Percentiles rank a stretch among this genome's conserved stretches.
phyloP scores from a whole-genome alignment of 2,113 vertebrate species.

The Cyanistes caeruleus region DNA sequence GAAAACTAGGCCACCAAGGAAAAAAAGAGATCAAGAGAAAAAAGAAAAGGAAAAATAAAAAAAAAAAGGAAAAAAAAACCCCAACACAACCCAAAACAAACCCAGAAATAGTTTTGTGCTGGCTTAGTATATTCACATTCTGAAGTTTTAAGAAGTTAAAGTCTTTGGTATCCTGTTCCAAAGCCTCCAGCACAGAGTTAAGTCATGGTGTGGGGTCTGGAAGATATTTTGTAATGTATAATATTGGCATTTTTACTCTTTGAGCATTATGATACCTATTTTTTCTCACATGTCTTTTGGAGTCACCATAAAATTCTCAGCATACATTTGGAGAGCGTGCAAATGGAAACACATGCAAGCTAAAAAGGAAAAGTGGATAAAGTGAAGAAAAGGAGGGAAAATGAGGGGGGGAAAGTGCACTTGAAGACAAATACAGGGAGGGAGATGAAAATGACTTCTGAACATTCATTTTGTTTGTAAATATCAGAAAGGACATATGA shows the following conservation, averaged over 20 bases:
- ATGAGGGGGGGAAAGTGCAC: accelerated
- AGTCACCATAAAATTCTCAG: not conserved
- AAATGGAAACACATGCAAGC: accelerated
- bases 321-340: accelerated
- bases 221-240: not conserved
- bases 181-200: not conserved
- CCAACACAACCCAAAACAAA: not conserved
- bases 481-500: not conserved
- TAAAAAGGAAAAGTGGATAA: not conserved
- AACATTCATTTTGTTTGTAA: not conserved
- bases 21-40: not conserved
- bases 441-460: not conserved
- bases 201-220: not conserved
- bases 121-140: not conserved
- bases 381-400: not conserved
- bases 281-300: not conserved
- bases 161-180: not conserved
- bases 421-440: not conserved
- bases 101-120: not conserved
- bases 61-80: accelerated
- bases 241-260: not conserved
- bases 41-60: accelerated
- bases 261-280: accelerated
- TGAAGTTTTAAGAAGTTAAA: not conserved
- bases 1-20: not conserved